Evolutionary conservation across 2,797 vertebrate genomes (phyloP), one percentile per base, ranked within the genome.

Genomic region (Potorous gilbertii): DNA sequence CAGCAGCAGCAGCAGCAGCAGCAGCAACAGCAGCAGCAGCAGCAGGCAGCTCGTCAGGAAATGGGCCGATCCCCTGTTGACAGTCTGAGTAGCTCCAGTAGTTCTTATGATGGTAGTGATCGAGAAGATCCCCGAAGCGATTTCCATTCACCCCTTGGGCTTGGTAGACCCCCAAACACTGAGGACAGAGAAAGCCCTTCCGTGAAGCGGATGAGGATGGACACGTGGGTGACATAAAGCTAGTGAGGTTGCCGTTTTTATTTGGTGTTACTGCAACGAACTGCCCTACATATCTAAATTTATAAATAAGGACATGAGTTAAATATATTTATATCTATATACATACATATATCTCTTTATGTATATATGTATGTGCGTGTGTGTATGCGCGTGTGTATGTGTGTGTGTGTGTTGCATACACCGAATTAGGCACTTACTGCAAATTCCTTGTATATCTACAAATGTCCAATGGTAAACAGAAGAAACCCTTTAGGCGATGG

Each of bases 1-100:
- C 99, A 95, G 40, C 99, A 99, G 40, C 99, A 98, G 55, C 99
- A 97, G 54, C 99, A 98, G 4, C 98, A 90, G 92, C 99, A 98
- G 52, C 99, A 98, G 4, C 98, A 98, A 0, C 16, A 81, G 0
- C 94, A 54, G 1, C 98, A 92, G 8, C 99, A 99, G 81, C 99
- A 98, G 28, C 98, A 98, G 56, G 93, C 99, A 98, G 10, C 98
- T 55, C 99, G 99, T 93, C 99, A 99, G 98, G 99, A 99, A 91
- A 98, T 99, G 99, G 99, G 99, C 94, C 99, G 99, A 97, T 99
- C 99, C 4, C 99, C 99, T 0, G 99, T 99, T 28, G 99, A 99
- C 99, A 99, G 99, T 98, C 99, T 99, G 98, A 99, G 99, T 99
- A 99, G 99, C 98, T 99, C 99, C 52, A 99, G 99, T 99, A 99